Conservation (phyloP, 2,888 invertebrate species). For the Tetragonisca angustula region DNA sequence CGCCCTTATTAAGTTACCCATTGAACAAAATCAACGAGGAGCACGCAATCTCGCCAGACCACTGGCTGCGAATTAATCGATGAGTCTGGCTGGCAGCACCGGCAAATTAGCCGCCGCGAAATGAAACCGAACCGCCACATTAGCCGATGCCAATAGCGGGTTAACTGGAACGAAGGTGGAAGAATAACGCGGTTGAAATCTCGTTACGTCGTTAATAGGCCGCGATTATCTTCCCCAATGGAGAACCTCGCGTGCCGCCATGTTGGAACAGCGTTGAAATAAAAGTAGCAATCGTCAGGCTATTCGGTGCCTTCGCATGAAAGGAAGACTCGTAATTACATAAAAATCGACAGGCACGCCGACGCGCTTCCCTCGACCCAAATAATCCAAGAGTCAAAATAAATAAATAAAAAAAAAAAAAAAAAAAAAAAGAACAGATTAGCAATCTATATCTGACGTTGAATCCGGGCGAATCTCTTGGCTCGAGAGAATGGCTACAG, state of each 20-base stretch:
- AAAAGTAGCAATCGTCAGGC: neutral
- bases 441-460: no score
- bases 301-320: fast-evolving
- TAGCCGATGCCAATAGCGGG: slow-evolving; percentile 44
- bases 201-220: slow-evolving; percentile 49
- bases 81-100: neutral
- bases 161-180: slow-evolving; percentile 46
- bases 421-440: no score
- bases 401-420: no score
- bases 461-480: neutral
- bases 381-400: no score
- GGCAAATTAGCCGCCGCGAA: slow-evolving; percentile 36
- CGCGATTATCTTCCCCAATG: slow-evolving; percentile 46
- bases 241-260: slow-evolving; percentile 6
- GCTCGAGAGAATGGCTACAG: neutral
- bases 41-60: neutral
- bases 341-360: no score
- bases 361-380: no score
- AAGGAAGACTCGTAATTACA: no score
- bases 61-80: slow-evolving; percentile 35
- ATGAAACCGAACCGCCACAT: slow-evolving; percentile 49
- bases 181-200: slow-evolving; percentile 53
- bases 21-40: neutral
- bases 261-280: neutral
- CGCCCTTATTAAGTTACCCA: neutral